Percentiles rank a stretch among this genome's conserved stretches.
Conservation (phyloP, 2,888 invertebrate genomes). For the Dorcus hopei region DNA sequence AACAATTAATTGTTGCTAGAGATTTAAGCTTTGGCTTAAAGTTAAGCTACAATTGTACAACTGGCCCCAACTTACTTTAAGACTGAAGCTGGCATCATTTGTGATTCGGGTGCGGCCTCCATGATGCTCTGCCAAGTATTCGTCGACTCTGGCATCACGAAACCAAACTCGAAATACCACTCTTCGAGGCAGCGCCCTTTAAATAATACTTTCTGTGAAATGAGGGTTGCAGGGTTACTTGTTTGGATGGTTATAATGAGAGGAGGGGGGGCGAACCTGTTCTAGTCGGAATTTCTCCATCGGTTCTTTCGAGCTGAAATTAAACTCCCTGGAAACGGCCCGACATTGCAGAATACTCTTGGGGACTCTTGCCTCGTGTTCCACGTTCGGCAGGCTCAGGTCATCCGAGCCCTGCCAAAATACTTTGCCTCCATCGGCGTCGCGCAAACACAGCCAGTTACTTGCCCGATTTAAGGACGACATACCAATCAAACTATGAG, state of each 20-base stretch:
- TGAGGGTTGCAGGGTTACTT: neutral
- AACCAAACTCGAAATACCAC: slow-evolving; percentile 99
- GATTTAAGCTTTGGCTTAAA: too few relatives aligned
- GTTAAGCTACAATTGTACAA: too few relatives aligned
- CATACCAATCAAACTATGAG: neutral
- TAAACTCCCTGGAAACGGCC: slow-evolving; percentile 84
- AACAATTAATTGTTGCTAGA: too few relatives aligned
- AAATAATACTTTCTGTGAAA: slow-evolving; percentile 69
- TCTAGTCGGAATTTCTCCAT: slow-evolving; percentile 96
- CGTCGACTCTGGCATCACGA: slow-evolving; percentile 96
- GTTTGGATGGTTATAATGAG: neutral
- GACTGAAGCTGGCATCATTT: slow-evolving; percentile 99
- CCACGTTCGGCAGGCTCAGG: slow-evolving; percentile 80
- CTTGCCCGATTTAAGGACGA: slow-evolving; percentile 44
- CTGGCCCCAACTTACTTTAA: slow-evolving; percentile 67
- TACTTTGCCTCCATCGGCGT: slow-evolving; percentile 89
- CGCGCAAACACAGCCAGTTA: slow-evolving; percentile 97
- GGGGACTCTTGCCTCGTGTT: slow-evolving; percentile 96
- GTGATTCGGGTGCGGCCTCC: slow-evolving; percentile 97
- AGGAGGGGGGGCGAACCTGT: slow-evolving; percentile 57
- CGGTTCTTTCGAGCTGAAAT: slow-evolving; percentile 85
- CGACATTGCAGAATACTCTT: slow-evolving; percentile 94
- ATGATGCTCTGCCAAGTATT: slow-evolving; percentile 99
- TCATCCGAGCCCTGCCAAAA: slow-evolving; percentile 98
- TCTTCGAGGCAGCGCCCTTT: slow-evolving; percentile 93